Evolutionary conservation across 2,888 invertebrate species (phyloP).

Genomic region (Danaus chrysippus): DNA sequence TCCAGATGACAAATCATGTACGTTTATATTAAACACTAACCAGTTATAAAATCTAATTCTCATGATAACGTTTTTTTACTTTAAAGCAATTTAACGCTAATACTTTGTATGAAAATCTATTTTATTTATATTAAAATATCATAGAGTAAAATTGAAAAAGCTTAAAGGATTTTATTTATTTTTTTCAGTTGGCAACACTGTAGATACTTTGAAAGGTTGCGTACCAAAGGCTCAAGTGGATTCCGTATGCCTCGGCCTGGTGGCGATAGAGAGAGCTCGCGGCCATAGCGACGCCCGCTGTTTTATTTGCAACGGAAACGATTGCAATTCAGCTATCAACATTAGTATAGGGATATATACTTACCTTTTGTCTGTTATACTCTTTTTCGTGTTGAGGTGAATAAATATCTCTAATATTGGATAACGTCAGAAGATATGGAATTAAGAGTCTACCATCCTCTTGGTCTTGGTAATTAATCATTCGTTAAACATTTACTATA

Average conservation of each 20-base stretch:
- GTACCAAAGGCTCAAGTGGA: constrained; percentile 62
- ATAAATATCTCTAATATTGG: background rate
- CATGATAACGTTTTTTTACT: background rate
- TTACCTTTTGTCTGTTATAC: constrained; percentile 37
- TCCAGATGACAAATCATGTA: constrained; percentile 69
- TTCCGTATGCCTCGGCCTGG: constrained; percentile 62
- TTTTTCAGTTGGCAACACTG: constrained; percentile 68
- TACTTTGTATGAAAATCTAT: too few species aligned
- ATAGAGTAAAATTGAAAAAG: background rate
- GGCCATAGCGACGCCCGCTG: constrained; percentile 73
- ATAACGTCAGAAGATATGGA: background rate
- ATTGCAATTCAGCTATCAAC: constrained; percentile 57
- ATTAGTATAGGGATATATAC: constrained; percentile 32
- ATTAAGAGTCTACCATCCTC: background rate
- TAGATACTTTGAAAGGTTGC: constrained; percentile 66
- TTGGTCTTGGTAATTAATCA: background rate
- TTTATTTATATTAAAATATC: too few species aligned
- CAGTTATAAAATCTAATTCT: too few species aligned
- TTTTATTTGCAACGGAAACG: constrained; percentile 58
- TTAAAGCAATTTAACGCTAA: constrained; percentile 2
- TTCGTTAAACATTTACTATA: too few species aligned
- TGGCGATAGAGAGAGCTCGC: constrained; percentile 63
- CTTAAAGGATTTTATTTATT: constrained; percentile 15
- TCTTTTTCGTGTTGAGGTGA: constrained; percentile 50
- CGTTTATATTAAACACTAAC: constrained; percentile 33